Base-by-base conservation (phyloP, 2,797 vertebrate genomes). In the Diglossa cyanea region DNA sequence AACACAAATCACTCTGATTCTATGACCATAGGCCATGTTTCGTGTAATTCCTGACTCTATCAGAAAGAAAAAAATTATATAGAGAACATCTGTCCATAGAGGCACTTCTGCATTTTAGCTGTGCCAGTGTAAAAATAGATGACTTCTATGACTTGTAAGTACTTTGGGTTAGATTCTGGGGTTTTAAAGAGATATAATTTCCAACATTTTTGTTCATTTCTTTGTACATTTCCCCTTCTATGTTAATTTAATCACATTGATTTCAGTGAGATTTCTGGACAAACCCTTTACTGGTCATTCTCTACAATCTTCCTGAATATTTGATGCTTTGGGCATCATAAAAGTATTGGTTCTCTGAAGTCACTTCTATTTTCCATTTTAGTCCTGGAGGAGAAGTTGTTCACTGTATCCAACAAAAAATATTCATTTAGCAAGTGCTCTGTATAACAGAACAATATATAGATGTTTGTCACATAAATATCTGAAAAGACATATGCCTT, bases 401-500 rank as follows among this genome's bases (percentile, higher is more conserved):
- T 94, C 87, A 66, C 51, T 82, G 63, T 85, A 89, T 79, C 71
- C 74, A 73, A 86, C 35, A 88, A 94, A 95, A 95, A 94, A 81
- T 62, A 93, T 40, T 88, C 28, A 92, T 90, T 92, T 93, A 93
- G 71, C 47, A 80, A 86, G 39, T 79, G 31, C 44, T 37, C 45
- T n/a, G 37, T 71, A 30, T 60, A 94, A 85, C 63, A 79, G 63
- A 93, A 95, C 62, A 91, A 76, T 76, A 87, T 87, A 89, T 73
- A 92, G 44, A 86, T 81, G 80, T 94, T 94, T 93, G 84, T 85
- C 86, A 93, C 44, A 92, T 81, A 91, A 91, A 92, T 86, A 89
- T 79, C 89, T 92, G 87, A 92, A 82, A 91, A 95, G 78, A 85
- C 78, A 57, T 91, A 82, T 91, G 71, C 84, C 95, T 94, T 91